Base-by-base conservation (phyloP, 2,113 vertebrate species). In the Odocoileus virginianus region DNA sequence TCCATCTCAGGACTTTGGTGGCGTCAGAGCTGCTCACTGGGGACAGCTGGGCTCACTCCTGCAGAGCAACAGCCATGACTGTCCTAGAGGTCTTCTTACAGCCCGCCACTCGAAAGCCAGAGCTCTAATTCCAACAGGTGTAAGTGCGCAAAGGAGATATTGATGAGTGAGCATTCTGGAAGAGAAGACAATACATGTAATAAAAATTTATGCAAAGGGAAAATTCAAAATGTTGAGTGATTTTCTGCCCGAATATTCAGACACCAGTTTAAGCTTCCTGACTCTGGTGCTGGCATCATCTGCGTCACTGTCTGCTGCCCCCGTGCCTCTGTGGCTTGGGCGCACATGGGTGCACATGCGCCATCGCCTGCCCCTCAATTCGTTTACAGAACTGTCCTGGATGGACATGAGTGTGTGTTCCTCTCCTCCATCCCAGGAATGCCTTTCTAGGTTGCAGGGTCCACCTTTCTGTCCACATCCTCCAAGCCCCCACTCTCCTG, bases 241-340 rank as follows among this genome's bases (percentile, higher is more conserved):
- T 40, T 21, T 71, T 71, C 67, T 40, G 23, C 67, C n/a, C n/a
- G 3, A 23, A 40, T 23, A 71, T 71, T 71, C 67, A 36, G 67
- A 36, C n/a, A 71, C 67, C 67, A 71, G 19, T 9, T 21, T 67
- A 36, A 91, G 43, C 45, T 21, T 11, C 54, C 16, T 52, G 5
- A 11, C 6, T n/a, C 10, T 21, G 33, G 55, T 7, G 5, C 33
- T 25, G 28, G 11, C 4, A 0, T 12, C 7, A 6, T 13, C 25
- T 16, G 17, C 13, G 19, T 52, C 14, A 0, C 5, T 52, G 36
- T 5, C 21, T 7, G 79, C 28, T 25, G 36, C 61, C 36, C 16
- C 21, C 3, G 10, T 3, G 0, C 19, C 11, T 11, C 19, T 5
- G 13, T 0, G 3, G 17, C 11, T 7, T 1, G n/a, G 10, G 3